Percentiles rank a stretch among this genome's conserved stretches.
These are phyloP conservation scores for Drusus annulatus DNA, from an alignment of 1,140 invertebrate genomes.

Conservation along the genomic window DNA sequence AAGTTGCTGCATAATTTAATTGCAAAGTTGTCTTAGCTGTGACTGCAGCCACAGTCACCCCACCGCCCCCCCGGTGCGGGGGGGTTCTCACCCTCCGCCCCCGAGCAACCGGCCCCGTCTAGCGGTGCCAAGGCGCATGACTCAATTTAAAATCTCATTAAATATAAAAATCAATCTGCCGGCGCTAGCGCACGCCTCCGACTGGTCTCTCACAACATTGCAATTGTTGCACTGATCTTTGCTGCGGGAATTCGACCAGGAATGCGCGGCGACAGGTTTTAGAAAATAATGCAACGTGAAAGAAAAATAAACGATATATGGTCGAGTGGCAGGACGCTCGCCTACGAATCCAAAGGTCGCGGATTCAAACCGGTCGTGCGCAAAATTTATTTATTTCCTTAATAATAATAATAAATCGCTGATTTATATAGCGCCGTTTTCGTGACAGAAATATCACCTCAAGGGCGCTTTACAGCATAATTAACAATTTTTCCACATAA, in stretches of 20 bases:
- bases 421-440: no score
- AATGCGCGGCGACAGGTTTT: no score
- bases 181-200: neutral
- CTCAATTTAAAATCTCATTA: constrained; percentile 56
- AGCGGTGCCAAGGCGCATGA: constrained; percentile 47
- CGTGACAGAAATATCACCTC: no score
- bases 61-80: neutral
- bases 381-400: no score
- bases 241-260: neutral
- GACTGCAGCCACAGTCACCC: constrained; percentile 17
- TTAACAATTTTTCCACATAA: no score
- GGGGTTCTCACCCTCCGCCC: neutral
- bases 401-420: no score
- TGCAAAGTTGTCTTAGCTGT: constrained; percentile 3
- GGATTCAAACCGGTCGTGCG: no score
- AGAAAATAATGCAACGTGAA: no score
- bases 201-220: neutral
- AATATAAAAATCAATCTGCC: constrained; percentile 54
- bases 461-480: no score
- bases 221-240: constrained; percentile 32
- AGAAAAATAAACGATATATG: no score
- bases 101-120: neutral
- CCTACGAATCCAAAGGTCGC: no score
- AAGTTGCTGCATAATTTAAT: constrained; percentile 25
- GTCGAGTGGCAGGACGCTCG: no score